Evolutionary conservation across 2,113 vertebrate species (phyloP), one percentile per base, ranked within the genome.

Genomic region (Ovibos moschatus): DNA sequence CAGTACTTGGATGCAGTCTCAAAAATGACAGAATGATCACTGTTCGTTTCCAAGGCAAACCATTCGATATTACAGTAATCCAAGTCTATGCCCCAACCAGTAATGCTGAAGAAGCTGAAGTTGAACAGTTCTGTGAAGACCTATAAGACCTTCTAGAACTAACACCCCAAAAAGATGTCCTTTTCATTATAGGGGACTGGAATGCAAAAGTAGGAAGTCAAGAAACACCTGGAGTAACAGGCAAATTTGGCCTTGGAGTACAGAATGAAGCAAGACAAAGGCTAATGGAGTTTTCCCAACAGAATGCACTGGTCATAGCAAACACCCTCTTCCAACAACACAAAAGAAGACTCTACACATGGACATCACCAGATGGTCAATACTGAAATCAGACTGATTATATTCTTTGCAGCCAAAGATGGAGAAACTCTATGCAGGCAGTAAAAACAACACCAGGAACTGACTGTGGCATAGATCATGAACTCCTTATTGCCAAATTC

Each of bases 1-100:
- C 9, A 36, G 17, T 71, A 36, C 64, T 71, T 71, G 64, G 64
- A 36, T 71, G 64, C n/a, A 36, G 5, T 71, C n/a, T 71, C 64
- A 71, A 71, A 71, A 71, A 71, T 0, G 17, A 71, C n/a, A 36
- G 9, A 36, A 19, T 71, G 33, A 21, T 71, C 17, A 21, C 64
- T 71, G 17, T 71, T 71, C 4, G 0, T 36, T 71, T 71, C 9
- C n/a, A 71, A 71, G n/a, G n/a, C n/a, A 71, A 36, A 36, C 64
- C n/a, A 71, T 71, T 36, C 0, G 0, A 36, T 36, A 71, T 71
- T 5, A 71, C 1, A 11, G n/a, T 71, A 21, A 19, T 71, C 17
- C n/a, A 71, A 36, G 64, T 21, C 64, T 67, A 36, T 2, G 17
- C 17, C 17, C n/a, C 0, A 0, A 71, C 2, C 17, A 36, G n/a